Evolutionary conservation across 2,113 vertebrate species (phyloP), one percentile per base, ranked within the genome.

Genomic region (Corydoras maculifer): DNA sequence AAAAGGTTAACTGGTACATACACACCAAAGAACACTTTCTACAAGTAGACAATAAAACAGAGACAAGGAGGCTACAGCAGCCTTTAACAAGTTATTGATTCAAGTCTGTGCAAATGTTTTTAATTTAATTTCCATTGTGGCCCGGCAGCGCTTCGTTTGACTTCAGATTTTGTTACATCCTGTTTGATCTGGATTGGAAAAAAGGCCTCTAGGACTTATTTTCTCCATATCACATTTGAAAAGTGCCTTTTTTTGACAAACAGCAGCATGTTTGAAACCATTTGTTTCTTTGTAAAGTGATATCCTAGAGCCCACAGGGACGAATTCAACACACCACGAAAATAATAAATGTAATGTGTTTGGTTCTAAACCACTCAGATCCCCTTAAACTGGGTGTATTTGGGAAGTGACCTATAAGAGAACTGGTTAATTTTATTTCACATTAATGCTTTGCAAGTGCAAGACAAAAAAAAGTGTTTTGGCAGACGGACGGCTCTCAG

Each of bases 81-180:
- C 13, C 54, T 25, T 32, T 25, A 32, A 29, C 54, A 51, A 54
- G 25, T 72, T 43, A 65, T 72, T 65, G 31, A 13, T 72, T 72
- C 55, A 18, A 30, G 13, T 64, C 70, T 54, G 60, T 51, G 50
- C 59, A 31, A 72, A 53, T 72, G 70, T 54, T 64, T 50, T 72
- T 65, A 48, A 63, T 72, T 72, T 63, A 9, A 50, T 48, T 65
- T 50, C 53, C 62, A 51, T 64, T 57, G 62, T 4, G 9, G 13
- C 18, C 54, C 55, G 48, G 62, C 8, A 29, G 61, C 54, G 2
- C 62, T 51, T 55, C 25, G 70, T 35, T 13, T 15, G 32, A 58
- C 11, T 14, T 49, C 62, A n/a, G 62, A 72, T 58, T 57, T 25
- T 59, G 62, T 63, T 72, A 51, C 70, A 59, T 50, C 70, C 70